Base-by-base conservation (phyloP, 2,888 invertebrate genomes). In the Troides oblongomaculatus region DNA sequence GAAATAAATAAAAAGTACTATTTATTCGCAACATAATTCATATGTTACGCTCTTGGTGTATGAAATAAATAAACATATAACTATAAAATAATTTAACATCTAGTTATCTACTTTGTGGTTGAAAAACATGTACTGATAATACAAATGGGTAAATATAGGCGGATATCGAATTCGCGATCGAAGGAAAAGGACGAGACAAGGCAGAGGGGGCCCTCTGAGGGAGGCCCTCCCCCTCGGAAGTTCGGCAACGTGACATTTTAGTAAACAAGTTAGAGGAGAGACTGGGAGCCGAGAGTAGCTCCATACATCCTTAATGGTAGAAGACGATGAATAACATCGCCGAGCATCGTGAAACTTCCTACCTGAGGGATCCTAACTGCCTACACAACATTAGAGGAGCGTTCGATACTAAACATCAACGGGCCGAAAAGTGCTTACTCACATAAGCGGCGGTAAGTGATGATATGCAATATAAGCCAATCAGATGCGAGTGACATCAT, bases 241-340 rank as follows among this genome's bases (percentile, higher is more conserved):
- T 78, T 78, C 76, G 74, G 78, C 81, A 83, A 87, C 87, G 88
- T 88, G 89, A 87, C 86, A 89, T 88, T 88, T 85, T 87, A 84
- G 84, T 86, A 88, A 89, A 89, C 86, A 88, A 87, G 84, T 82
- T 78, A 77, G 81, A 81, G 77, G 78, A 77, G 81, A 81, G 76
- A 79, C 79, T 77, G 78, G 81, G 79, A 76, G 82, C 77, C 79
- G 80, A 78, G 82, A 84, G 84, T 81, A 80, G 76, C 75, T 77
- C 79, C 79, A 79, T 78, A 77, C 76, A 76, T 71, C 77, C 76
- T 78, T 81, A 81, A 83, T 82, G 76, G 78, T 74, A 76, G 78
- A 83, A 86, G 86, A 84, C 85, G 81, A 85, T 85, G 81, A 84
- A 85, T 84, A 83, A 84, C 84, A 84, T 83, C 79, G 78, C 73